These are phyloP conservation scores for Acrocyrtus sp. DNA, from an alignment of 2,888 invertebrate species.

Conservation along the genomic window DNA sequence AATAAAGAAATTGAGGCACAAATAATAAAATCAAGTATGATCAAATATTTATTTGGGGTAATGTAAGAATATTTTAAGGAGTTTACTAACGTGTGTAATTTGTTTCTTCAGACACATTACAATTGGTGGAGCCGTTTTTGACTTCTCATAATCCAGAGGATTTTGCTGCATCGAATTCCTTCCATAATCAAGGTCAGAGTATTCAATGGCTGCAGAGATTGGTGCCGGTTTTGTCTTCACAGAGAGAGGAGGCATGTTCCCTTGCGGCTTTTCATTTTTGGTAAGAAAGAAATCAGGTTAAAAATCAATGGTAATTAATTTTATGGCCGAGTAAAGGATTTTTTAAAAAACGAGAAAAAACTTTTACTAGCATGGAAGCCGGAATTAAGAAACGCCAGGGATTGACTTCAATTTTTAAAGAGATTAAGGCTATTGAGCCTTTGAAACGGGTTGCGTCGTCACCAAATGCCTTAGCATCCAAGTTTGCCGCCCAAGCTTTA, in stretches of 20 bases:
- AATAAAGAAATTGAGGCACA: slow-evolving; percentile 98
- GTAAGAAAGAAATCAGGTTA: slow-evolving; percentile 37
- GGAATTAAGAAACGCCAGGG: slow-evolving; percentile 95
- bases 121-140: slow-evolving; percentile 96
- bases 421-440: slow-evolving; percentile 95
- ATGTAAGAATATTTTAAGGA: neutral
- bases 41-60: neutral
- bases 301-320: too few relatives aligned
- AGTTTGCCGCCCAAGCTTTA: slow-evolving; percentile 93
- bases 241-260: slow-evolving; percentile 94
- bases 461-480: slow-evolving; percentile 97
- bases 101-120: slow-evolving; percentile 79
- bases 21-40: slow-evolving; percentile 80
- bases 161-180: slow-evolving; percentile 86
- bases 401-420: slow-evolving; percentile 88
- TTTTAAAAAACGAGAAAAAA: neutral
- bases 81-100: neutral
- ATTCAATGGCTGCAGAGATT: slow-evolving; percentile 93
- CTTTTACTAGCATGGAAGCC: slow-evolving; percentile 93
- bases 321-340: too few relatives aligned
- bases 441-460: slow-evolving; percentile 96
- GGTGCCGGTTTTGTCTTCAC: slow-evolving; percentile 93
- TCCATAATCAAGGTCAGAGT: slow-evolving; percentile 96
- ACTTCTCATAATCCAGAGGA: slow-evolving; percentile 93
- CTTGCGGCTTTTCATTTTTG: slow-evolving; percentile 91